Evolutionary conservation across 23 tunicate species (phyloP), one percentile per base, ranked within the genome.

Genomic region (Ciona savignyi): DNA sequence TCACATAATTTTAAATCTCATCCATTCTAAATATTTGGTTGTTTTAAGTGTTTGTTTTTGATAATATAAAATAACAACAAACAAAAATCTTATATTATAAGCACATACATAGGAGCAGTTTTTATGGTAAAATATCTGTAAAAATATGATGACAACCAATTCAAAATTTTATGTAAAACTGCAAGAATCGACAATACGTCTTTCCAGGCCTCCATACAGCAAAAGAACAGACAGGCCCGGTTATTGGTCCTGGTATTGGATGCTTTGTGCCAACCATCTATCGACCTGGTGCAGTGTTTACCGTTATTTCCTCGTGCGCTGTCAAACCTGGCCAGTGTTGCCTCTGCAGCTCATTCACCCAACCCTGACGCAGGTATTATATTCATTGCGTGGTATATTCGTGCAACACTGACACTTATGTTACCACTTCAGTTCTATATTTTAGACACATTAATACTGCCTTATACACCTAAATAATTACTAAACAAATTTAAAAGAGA

Each of bases 301-400:
- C 93, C 93, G 6, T 79, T 86, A 24, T 86, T 86, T 60, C 93
- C 93, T 2, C 77, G 85, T 3, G 63, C 82, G 11, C 48, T 80
- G 48, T 80, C 85, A 34, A 86, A 86, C 62, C 81, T 86, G 22
- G 70, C 63, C 1, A 75, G 85, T 56, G 34, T 73, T 19, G 66
- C 70, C 1, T 66, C 73, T 15, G 73, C 73, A 66, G 65, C 73
- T 4, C 73, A 67, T 4, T 73, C 83, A 15, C 89, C 89, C 0
- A 22, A 30, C 23, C 51, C 49, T 34, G 81, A 77, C 63, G 63
- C 30, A 2, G 79, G 74, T 69, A 22, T 3, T 1, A 2, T 3
- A 56, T 22, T 33, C 2, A 2, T 70, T 29, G 30, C 35, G 4
- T 30, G 11, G 23, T n/a, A n/a, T n/a, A n/a, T n/a, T n/a, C n/a